These are phyloP conservation scores for Eueremaeus valkanovi DNA, from an alignment of 2,888 invertebrate genomes.

Conservation along the genomic window DNA sequence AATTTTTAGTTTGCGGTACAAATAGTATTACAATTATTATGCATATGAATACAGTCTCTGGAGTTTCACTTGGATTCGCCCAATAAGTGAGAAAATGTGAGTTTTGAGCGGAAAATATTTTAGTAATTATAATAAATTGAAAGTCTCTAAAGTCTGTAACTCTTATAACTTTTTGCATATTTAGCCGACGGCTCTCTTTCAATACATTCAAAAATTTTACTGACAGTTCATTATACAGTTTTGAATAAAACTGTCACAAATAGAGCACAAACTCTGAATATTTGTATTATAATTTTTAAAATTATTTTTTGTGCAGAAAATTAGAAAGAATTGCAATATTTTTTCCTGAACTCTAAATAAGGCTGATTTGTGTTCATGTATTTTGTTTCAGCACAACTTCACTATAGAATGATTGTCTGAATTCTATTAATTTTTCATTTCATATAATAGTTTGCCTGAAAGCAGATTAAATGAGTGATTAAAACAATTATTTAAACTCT, in stretches of 20 bases:
- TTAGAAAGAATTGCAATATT: no score
- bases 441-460: not conserved
- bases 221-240: not conserved
- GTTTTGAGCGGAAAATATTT: not conserved
- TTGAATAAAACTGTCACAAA: not conserved
- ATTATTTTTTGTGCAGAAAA: no score
- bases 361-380: no score
- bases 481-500: not conserved
- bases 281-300: no score
- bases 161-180: not conserved
- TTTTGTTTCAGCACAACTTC: no score
- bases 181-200: not conserved
- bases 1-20: no score
- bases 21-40: no score
- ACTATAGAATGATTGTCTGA: not conserved
- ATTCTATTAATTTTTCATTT: no score
- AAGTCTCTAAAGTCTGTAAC: no score
- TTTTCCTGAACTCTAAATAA: not conserved
- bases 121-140: not conserved
- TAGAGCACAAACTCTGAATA: no score
- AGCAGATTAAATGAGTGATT: not conserved
- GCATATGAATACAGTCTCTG: no score
- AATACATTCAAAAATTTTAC: not conserved
- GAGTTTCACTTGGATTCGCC: no score
- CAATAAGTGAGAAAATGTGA: not conserved